Evolutionary conservation across 2,797 vertebrate species (phyloP), one percentile per base, ranked within the genome.

Genomic region (Gephyroberyx darwinii): DNA sequence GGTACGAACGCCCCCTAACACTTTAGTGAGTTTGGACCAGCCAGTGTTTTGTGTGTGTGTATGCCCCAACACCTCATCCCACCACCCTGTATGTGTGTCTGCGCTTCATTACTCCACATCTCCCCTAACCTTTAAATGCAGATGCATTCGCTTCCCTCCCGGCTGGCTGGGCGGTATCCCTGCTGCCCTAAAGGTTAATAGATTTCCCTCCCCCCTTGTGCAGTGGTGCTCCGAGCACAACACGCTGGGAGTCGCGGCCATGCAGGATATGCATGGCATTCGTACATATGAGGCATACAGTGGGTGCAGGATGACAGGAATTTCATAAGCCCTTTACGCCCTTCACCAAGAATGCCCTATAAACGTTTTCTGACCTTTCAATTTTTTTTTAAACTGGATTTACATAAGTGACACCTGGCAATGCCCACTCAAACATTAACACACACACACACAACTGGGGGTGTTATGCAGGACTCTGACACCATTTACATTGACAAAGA

Each of bases 111-210:
- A 80, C 78, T 72, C 64, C 68, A 61, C 78, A 78, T 85, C 73
- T 81, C 51, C 35, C 22, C 68, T 92, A 91, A 93, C 90, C 92
- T 92, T 94, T 93, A 84, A 81, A 85, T 84, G 80, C 61, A 89
- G 72, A 82, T 83, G 79, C 83, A 72, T 84, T 78, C 65, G 57
- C 88, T 78, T 56, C 74, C 83, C 82, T 82, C 78, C 83, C 19
- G 45, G 75, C 76, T 58, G 59, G 78, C 72, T 71, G 69, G 45
- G 55, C 78, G 81, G 59, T 84, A 80, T 87, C 85, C 81, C 84
- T 84, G 82, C 89, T 82, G 63, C 71, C 86, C 82, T 84, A 92
- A 93, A 93, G 91, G 93, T 93, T 93, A 92, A 93, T 93, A 90
- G 88, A 91, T 92, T 91, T 88, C 84, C 82, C 65, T n/a, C 77